A percentile compares a stretch with the other conserved stretches of the same genome.
These are phyloP conservation scores for Limnothrissa miodon DNA, from an alignment of 2,113 vertebrate genomes.

Conservation along the genomic window DNA sequence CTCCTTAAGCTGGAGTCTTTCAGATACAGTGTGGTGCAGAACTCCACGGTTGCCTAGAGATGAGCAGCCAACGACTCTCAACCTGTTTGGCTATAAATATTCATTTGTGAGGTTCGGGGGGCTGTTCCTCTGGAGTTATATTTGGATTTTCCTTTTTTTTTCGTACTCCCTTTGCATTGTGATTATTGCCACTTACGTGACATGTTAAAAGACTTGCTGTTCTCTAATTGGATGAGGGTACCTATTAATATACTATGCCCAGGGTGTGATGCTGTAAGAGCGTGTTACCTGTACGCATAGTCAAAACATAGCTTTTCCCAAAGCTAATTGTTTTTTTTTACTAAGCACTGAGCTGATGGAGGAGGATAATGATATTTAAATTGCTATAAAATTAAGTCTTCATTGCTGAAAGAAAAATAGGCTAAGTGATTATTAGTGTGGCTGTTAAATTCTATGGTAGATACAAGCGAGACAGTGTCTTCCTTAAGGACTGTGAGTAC, in stretches of 20 bases:
- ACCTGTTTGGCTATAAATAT: constrained; percentile 12
- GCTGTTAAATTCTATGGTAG: neutral
- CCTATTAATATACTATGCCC: neutral
- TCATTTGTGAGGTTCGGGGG: neutral
- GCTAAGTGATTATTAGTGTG: neutral
- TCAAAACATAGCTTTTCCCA: neutral
- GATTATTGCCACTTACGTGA: neutral
- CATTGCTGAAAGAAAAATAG: neutral
- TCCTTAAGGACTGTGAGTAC: neutral
- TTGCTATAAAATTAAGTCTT: neutral
- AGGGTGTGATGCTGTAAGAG: neutral
- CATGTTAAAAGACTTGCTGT: neutral
- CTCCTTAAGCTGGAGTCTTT: constrained; percentile 13
- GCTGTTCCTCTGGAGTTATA: neutral
- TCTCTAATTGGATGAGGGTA: constrained; percentile 6
- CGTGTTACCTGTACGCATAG: neutral
- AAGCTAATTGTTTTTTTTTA: neutral
- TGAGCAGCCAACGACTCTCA: neutral
- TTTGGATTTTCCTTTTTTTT: neutral
- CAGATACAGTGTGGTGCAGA: neutral
- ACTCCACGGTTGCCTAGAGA: constrained; percentile 7
- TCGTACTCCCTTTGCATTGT: neutral
- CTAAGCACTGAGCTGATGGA: neutral
- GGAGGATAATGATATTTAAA: constrained; percentile 7
- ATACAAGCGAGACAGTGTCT: constrained; percentile 7